These are phyloP conservation scores for Eudiplozoon nipponicum DNA, from an alignment of 2,888 invertebrate species.

Conservation along the genomic window DNA sequence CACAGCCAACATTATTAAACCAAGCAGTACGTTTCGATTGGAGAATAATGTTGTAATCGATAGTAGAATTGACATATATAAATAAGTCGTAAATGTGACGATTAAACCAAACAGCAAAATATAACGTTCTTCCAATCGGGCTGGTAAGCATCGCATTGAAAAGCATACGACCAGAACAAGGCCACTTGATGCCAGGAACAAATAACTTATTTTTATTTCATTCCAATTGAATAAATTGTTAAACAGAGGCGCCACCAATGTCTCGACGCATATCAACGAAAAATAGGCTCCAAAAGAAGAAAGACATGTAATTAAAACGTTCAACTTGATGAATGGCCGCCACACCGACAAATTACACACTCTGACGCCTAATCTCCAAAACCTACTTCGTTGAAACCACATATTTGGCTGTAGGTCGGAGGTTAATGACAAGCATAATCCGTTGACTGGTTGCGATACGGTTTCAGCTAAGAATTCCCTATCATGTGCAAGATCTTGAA, in stretches of 20 bases:
- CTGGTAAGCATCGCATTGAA: constrained; percentile 8
- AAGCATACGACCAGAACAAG: constrained; percentile 11
- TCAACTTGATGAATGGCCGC: constrained; percentile 2
- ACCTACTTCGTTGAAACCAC: too few species aligned
- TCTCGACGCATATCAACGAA: constrained; percentile 8
- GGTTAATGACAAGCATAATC: too few species aligned
- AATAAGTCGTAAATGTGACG: too few species aligned
- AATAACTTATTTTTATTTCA: constrained; percentile 8
- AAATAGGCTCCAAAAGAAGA: constrained; percentile 8
- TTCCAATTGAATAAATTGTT: constrained; percentile 10
- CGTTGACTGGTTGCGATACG: too few species aligned
- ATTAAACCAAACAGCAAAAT: constrained; percentile 8
- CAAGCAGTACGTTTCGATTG: constrained; percentile 8
- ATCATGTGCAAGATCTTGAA: too few species aligned
- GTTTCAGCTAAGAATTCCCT: too few species aligned
- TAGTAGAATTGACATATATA: constrained; percentile 6
- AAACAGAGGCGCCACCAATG: constrained; percentile 10
- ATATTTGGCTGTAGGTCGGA: too few species aligned
- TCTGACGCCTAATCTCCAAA: too few species aligned
- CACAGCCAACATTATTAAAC: constrained; percentile 2
- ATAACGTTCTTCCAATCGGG: constrained; percentile 5
- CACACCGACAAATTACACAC: too few species aligned
- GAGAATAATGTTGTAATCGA: constrained; percentile 7
- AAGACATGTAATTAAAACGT: constrained; percentile 5
- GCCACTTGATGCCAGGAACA: constrained; percentile 9